Percentiles rank a stretch among this genome's conserved stretches.
Conservation (phyloP, 2,797 vertebrate species). For the Babyrousa celebensis region DNA sequence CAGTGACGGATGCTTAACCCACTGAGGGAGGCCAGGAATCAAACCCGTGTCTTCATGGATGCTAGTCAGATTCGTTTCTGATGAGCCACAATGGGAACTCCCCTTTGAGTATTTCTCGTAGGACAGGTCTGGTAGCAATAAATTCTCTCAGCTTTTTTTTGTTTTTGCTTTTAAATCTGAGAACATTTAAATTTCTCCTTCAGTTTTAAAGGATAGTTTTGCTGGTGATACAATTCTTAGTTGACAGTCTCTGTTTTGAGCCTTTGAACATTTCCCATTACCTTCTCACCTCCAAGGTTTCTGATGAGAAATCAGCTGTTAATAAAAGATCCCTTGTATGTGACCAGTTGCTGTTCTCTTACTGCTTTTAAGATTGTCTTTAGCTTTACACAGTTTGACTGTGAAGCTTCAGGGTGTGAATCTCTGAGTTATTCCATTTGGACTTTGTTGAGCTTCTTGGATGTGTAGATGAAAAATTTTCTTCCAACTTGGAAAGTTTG, state of each 20-base stretch:
- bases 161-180: neutral
- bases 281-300: neutral
- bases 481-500: neutral
- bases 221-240: neutral
- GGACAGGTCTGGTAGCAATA: neutral
- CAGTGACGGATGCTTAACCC: too few relatives aligned
- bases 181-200: slow-evolving; percentile 2
- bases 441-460: neutral
- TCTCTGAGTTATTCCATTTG: neutral
- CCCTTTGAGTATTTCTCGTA: neutral
- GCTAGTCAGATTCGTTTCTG: too few relatives aligned
- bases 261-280: neutral
- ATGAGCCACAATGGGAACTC: too few relatives aligned
- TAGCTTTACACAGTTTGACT: neutral
- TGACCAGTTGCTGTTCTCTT: neutral
- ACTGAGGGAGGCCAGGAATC: too few relatives aligned
- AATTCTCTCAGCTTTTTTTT: neutral
- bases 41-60: too few relatives aligned
- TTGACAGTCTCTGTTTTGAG: neutral
- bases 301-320: neutral
- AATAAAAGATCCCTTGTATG: neutral
- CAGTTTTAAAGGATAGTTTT: neutral
- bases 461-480: neutral
- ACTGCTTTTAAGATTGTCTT: neutral
- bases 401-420: neutral